A percentile compares a stretch with the other conserved stretches of the same genome.
These are phyloP conservation scores for Sitobion miscanthi DNA, from an alignment of 1,140 invertebrate genomes.

Conservation along the genomic window DNA sequence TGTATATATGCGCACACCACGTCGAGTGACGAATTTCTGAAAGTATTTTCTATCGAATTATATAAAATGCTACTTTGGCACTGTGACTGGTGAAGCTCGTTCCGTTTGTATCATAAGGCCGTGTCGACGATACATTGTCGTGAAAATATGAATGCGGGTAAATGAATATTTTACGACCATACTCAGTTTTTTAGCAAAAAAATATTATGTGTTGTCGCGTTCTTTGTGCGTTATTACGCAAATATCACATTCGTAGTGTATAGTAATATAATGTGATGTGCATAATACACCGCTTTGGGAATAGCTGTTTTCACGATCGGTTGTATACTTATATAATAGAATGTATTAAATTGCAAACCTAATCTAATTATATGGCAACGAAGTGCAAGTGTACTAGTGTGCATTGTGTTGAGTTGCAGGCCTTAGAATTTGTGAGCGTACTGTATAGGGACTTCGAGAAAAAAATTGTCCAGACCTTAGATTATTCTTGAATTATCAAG, in stretches of 20 bases:
- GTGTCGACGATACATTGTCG: not conserved
- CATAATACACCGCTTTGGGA: not conserved
- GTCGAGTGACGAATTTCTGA: not conserved
- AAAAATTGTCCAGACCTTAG: too few species aligned
- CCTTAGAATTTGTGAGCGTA: too few species aligned
- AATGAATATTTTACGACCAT: not conserved
- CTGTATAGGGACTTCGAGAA: too few species aligned
- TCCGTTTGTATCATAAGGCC: not conserved
- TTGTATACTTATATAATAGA: not conserved
- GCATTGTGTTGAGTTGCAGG: too few species aligned
- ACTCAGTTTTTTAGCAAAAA: not conserved
- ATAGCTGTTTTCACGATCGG: not conserved
- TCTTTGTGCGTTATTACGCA: not conserved
- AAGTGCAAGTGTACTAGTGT: too few species aligned
- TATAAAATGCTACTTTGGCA: not conserved
- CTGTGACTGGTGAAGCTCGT: not conserved
- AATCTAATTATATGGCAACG: not conserved
- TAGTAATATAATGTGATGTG: not conserved
- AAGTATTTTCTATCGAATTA: not conserved
- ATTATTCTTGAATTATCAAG: too few species aligned
- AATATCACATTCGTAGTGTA: not conserved
- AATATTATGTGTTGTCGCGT: not conserved
- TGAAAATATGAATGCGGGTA: not conserved
- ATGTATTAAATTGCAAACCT: not conserved
- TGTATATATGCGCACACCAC: not conserved